A percentile compares a stretch with the other conserved stretches of the same genome.
These are phyloP conservation scores for Borostomias antarcticus DNA, from an alignment of 2,797 vertebrate species.

Conservation along the genomic window DNA sequence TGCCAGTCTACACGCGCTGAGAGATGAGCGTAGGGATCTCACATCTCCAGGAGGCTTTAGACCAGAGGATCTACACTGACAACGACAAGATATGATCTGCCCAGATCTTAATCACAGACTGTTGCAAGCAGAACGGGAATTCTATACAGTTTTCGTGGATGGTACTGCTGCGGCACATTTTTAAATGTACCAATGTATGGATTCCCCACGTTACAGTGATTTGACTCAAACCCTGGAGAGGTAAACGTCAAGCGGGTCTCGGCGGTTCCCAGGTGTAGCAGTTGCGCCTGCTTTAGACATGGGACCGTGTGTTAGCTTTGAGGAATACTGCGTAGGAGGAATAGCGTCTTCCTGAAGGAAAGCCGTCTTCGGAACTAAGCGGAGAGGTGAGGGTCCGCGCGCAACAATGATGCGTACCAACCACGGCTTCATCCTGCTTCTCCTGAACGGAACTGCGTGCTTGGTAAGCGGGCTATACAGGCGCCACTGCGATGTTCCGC, in stretches of 20 bases:
- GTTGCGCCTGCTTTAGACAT: slow-evolving; percentile 67
- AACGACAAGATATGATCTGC: slow-evolving; percentile 48
- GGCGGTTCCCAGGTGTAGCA: slow-evolving; percentile 46
- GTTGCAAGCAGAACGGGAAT: slow-evolving; percentile 55
- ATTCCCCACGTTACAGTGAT: slow-evolving; percentile 66
- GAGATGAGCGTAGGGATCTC: slow-evolving; percentile 36
- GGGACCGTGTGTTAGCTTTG: slow-evolving; percentile 70
- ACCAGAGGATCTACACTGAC: slow-evolving; percentile 61
- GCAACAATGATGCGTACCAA: slow-evolving; percentile 79
- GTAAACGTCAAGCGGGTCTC: slow-evolving; percentile 48
- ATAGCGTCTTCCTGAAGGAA: slow-evolving; percentile 70
- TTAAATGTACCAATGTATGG: slow-evolving; percentile 54
- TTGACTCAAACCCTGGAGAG: slow-evolving; percentile 61
- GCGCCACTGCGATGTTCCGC: background rate
- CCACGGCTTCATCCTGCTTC: slow-evolving; percentile 80
- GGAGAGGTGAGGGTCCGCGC: slow-evolving; percentile 56
- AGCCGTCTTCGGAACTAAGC: slow-evolving; percentile 44
- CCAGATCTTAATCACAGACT: slow-evolving; percentile 35
- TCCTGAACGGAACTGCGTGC: slow-evolving; percentile 82
- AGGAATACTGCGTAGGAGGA: slow-evolving; percentile 66
- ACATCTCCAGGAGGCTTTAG: slow-evolving; percentile 35
- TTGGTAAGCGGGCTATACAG: slow-evolving; percentile 73
- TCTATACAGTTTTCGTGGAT: slow-evolving; percentile 52
- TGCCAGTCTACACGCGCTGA: slow-evolving; percentile 57
- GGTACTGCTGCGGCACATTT: slow-evolving; percentile 50